A percentile compares a stretch with the other conserved stretches of the same genome.
Conservation (phyloP, 2,113 vertebrate genomes). For the Dromiciops gliroides region DNA sequence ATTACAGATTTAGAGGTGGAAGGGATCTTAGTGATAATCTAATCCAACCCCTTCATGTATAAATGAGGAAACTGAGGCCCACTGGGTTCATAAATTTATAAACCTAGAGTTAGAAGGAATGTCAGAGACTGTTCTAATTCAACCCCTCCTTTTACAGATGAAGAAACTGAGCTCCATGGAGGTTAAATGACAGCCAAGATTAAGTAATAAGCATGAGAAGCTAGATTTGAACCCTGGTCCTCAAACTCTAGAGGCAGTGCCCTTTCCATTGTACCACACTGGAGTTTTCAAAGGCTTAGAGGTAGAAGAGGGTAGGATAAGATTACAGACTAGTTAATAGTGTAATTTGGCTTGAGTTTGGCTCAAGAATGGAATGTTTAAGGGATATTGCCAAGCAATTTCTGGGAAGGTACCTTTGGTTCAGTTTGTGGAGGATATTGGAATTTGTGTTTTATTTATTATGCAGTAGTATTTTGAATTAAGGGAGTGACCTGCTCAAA, state of each 20-base stretch:
- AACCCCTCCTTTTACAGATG: not conserved
- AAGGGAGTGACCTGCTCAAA: too few species aligned
- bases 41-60: too few species aligned
- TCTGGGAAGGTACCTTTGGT: too few species aligned
- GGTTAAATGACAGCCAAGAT: not conserved
- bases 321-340: not conserved
- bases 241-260: not conserved
- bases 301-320: not conserved
- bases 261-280: not conserved
- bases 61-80: not conserved
- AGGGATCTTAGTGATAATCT: too few species aligned
- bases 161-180: not conserved
- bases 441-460: too few species aligned
- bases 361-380: too few species aligned
- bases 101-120: not conserved
- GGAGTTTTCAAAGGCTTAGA: not conserved
- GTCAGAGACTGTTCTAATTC: not conserved
- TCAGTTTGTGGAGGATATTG: too few species aligned
- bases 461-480: too few species aligned
- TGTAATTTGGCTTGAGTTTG: too few species aligned
- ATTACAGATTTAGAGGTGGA: too few species aligned
- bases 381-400: too few species aligned
- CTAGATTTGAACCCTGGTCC: not conserved
- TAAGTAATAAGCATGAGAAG: not conserved
- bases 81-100: not conserved